These are phyloP conservation scores for Crotophaga sulcirostris DNA, from an alignment of 2,113 vertebrate genomes.

Conservation along the genomic window DNA sequence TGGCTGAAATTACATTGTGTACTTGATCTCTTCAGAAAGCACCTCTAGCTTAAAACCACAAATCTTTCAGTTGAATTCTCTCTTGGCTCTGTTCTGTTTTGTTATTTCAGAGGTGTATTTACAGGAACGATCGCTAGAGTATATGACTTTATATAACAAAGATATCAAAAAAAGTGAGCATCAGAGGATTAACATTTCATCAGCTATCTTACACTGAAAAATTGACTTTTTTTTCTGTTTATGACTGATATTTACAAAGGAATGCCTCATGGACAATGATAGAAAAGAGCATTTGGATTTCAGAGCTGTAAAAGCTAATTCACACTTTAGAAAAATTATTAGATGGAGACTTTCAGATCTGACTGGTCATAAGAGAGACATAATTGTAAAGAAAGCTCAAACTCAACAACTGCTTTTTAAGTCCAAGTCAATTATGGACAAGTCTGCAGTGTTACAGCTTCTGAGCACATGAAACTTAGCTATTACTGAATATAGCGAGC, in stretches of 20 bases:
- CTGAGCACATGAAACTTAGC: slow-evolving; percentile 13
- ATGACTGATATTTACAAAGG: slow-evolving; percentile 49
- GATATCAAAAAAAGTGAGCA: background rate
- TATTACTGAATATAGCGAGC: slow-evolving; percentile 22
- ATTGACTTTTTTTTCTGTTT: background rate
- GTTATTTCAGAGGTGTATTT: slow-evolving; percentile 29
- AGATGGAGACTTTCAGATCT: slow-evolving; percentile 47
- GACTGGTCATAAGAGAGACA: slow-evolving; percentile 13
- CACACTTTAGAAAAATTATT: slow-evolving; percentile 38
- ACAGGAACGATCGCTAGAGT: background rate
- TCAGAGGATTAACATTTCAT: slow-evolving; percentile 23
- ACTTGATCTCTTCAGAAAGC: slow-evolving; percentile 46
- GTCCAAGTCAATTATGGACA: slow-evolving; percentile 47
- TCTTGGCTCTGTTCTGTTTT: background rate
- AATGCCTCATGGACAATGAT: background rate
- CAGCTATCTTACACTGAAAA: background rate
- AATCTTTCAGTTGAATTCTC: slow-evolving; percentile 15
- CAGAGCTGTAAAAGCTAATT: slow-evolving; percentile 42
- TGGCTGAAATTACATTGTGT: slow-evolving; percentile 49
- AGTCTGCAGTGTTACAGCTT: slow-evolving; percentile 17
- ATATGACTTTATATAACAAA: slow-evolving; percentile 11
- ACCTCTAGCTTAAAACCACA: slow-evolving; percentile 26
- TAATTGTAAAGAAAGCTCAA: slow-evolving; percentile 50
- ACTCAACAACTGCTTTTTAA: slow-evolving; percentile 29
- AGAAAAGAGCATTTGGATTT: background rate